Evolutionary conservation across 2,113 vertebrate species (phyloP).

Genomic region (Romanogobio albipinnatus): DNA sequence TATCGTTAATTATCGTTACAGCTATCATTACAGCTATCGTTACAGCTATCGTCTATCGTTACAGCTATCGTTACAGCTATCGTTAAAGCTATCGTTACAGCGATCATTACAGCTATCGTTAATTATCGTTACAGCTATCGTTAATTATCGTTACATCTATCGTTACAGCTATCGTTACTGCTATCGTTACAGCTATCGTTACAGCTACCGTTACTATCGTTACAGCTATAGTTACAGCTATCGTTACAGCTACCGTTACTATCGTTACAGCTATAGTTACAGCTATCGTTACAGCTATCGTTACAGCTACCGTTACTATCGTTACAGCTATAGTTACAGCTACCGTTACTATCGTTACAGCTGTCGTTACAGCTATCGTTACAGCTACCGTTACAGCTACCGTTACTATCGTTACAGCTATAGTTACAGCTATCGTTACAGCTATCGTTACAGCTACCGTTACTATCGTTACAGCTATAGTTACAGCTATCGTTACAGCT

Average conservation of each 20-base stretch:
- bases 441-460: not conserved
- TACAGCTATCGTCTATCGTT: too few species aligned
- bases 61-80: too few species aligned
- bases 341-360: not conserved
- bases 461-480: not conserved
- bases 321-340: not conserved
- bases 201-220: too few species aligned
- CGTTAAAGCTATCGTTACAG: too few species aligned
- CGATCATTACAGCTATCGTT: not conserved
- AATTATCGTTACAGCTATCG: too few species aligned
- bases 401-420: not conserved
- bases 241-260: accelerated
- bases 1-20: too few species aligned
- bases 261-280: not conserved
- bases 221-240: accelerated
- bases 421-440: not conserved
- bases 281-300: accelerated
- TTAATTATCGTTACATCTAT: too few species aligned
- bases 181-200: too few species aligned
- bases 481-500: not conserved
- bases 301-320: not conserved
- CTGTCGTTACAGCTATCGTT: not conserved
- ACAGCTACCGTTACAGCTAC: not conserved
- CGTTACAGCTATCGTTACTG: too few species aligned
- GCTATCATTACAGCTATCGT: not conserved